phyloP scores from a whole-genome alignment of 2,797 vertebrate genomes.

The Scolopax bukidnonensis region DNA sequence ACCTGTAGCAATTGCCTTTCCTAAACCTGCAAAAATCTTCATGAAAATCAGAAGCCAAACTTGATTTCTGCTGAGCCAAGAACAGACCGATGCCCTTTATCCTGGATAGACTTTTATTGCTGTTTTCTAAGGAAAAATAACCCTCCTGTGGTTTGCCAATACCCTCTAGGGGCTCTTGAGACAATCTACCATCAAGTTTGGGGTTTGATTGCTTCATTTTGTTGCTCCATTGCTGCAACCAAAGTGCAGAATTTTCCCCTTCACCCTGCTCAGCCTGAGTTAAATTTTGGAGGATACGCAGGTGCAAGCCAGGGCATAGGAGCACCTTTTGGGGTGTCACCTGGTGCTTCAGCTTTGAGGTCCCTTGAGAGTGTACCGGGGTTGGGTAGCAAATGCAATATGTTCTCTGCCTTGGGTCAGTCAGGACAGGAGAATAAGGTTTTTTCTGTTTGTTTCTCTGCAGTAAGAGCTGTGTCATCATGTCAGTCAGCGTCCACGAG shows the following conservation, averaged over 20 bases:
- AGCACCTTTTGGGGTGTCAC: background rate
- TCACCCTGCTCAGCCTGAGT: fast-evolving
- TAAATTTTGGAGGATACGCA: background rate
- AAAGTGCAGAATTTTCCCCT: conserved; percentile 1
- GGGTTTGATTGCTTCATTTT: conserved; percentile 44
- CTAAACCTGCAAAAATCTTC: conserved; percentile 3
- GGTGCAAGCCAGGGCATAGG: background rate
- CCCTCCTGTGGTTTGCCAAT: conserved; percentile 30
- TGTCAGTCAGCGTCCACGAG: conserved; percentile 95
- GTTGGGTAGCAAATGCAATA: fast-evolving
- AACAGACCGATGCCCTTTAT: conserved; percentile 27
- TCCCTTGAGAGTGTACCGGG: fast-evolving
- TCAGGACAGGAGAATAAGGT: background rate
- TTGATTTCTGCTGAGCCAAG: background rate
- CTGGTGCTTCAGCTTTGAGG: background rate
- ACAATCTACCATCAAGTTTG: conserved; percentile 2
- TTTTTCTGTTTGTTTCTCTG: background rate
- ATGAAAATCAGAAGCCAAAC: conserved; percentile 3
- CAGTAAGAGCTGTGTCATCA: conserved; percentile 75
- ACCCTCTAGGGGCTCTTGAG: conserved; percentile 24
- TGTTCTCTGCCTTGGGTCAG: background rate
- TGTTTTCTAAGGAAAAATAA: conserved; percentile 42
- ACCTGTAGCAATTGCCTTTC: background rate
- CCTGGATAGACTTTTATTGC: background rate
- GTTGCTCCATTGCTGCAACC: background rate